These are phyloP conservation scores for Drosophila equinoxialis DNA, from an alignment of 1,140 invertebrate genomes.

Conservation along the genomic window DNA sequence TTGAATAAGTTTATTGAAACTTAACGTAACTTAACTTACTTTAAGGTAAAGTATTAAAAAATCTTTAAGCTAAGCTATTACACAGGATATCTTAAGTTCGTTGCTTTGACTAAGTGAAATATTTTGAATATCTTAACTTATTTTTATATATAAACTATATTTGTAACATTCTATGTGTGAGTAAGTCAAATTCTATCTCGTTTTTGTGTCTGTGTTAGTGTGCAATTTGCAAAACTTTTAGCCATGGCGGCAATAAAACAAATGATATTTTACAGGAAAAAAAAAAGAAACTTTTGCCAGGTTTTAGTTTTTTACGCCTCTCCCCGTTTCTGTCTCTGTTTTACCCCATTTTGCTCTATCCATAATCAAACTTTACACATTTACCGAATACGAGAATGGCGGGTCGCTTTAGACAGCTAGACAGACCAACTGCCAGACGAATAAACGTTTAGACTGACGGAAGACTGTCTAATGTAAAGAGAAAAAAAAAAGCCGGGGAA, in stretches of 20 bases:
- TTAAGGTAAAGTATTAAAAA: no score
- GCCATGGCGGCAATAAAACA: constrained; percentile 69
- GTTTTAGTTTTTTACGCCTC: constrained; percentile 28
- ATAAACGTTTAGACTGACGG: background rate
- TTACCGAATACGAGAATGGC: constrained; percentile 63
- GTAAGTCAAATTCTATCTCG: constrained; percentile 16
- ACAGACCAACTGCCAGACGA: background rate
- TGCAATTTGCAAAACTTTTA: constrained; percentile 69
- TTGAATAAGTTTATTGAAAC: no score
- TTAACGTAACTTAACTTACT: no score
- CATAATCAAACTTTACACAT: constrained; percentile 76
- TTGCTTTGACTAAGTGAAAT: background rate
- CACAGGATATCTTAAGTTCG: background rate
- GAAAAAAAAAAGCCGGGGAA: background rate
- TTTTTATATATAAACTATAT: background rate
- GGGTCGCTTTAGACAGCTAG: constrained; percentile 6
- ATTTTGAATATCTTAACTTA: background rate
- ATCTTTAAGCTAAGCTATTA: background rate
- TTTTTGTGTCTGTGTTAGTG: background rate
- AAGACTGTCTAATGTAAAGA: background rate
- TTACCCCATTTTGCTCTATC: constrained; percentile 10
- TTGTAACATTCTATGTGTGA: constrained; percentile 19
- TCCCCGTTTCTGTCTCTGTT: background rate
- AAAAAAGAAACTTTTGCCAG: constrained; percentile 64
- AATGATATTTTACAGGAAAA: constrained; percentile 73